Base-by-base conservation (phyloP, 2,888 invertebrate genomes). In the Coleophora flavipennella region DNA sequence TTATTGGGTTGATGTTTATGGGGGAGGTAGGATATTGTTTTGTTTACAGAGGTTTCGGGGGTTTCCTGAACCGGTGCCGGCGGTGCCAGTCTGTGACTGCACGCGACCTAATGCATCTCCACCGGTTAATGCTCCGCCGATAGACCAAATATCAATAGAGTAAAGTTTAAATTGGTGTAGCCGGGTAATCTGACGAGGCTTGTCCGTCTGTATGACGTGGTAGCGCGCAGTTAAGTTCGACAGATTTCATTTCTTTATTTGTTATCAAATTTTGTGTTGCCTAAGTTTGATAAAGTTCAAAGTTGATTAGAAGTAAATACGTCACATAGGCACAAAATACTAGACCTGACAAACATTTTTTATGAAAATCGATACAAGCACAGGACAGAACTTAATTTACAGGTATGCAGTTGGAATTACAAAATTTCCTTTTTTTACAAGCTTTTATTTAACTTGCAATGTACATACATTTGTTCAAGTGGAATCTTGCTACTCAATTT, bases 81-180 rank as follows among this genome's bases (percentile, higher is more conserved):
- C 63, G 68, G 87, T 88, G 67, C 88, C 88, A 87, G 88, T 85
- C 81, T 60, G n/a, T 72, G 68, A 42, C 38, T 74, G 75, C 83
- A 83, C 83, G 83, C 81, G 85, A 38, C 54, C 59, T 13, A 66
- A 60, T 76, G 80, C 77, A 80, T 73, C 80, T 62, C 68, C 6
- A 20, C 20, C 61, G 62, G 62, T 65, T 57, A 20, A 20, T 20
- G 20, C 20, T 6, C 6, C 20, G 3, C 6, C 20, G 20, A 20
- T 20, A 20, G 20, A 20, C 29, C 31, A 13, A 38, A 31, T 34
- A 7, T 36, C 38, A 31, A 40, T 40, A 31, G 51, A 39, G 62
- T 71, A 69, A 67, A 67, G 59, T 53, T 53, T 50, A 62, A 49
- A 63, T 53, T 67, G 3, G 20, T 20, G 20, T 20, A 20, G 3